Base-by-base conservation (phyloP, 2,888 invertebrate genomes). In the Adelphocoris suturalis region DNA sequence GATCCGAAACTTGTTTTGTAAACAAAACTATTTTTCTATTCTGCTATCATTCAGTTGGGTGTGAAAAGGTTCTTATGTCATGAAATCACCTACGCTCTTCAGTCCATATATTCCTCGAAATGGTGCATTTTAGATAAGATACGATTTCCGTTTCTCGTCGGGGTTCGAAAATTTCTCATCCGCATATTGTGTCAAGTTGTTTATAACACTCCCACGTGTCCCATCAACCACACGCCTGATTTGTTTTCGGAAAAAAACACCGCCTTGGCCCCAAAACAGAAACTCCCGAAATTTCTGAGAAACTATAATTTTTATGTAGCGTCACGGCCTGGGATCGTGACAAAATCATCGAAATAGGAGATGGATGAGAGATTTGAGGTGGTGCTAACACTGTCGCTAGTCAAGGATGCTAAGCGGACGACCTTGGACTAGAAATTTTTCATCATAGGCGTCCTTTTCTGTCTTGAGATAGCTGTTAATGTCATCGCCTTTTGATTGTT, bases 331-430 rank as follows among this genome's bases (percentile, higher is more conserved):
- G n/a, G 57, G 57, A n/a, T 57, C 57, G 57, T n/a, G 57, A 57
- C 57, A 57, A 57, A 57, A 57, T n/a, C 57, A 57, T n/a, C n/a
- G 57, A 57, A 57, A 57, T n/a, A n/a, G 19, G n/a, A 57, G 57
- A 57, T 57, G 57, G 19, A n/a, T 16, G 57, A n/a, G 57, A n/a
- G 57, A 57, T 57, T 57, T 57, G 57, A 57, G 37, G 37, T 16
- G n/a, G 19, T 57, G 16, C 16, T n/a, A 57, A 57, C 57, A 7
- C 57, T 57, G 57, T n/a, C n/a, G 57, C 57, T n/a, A 14, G 57
- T n/a, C 57, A 57, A 57, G 57, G 57, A 57, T 57, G 1, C 57
- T 37, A 57, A n/a, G 57, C n/a, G 57, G 57, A 16, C 57, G 57
- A 57, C 57, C 57, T 57, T 57, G 57, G 57, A n/a, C 57, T 57